Conservation (phyloP, 2,888 invertebrate genomes). For the Cabera pusaria region DNA sequence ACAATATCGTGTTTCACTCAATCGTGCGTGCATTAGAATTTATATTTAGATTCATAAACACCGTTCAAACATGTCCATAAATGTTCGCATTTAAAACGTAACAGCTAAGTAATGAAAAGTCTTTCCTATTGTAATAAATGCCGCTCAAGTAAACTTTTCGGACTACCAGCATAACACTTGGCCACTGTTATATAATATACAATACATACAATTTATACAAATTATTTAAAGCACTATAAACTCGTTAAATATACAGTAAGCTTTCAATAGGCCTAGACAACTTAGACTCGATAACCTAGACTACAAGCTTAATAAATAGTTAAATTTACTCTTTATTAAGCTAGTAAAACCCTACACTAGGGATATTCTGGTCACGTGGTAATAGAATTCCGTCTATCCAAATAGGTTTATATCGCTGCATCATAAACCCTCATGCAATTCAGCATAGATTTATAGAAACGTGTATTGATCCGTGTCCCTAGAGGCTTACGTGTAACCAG, state of each 20-base stretch:
- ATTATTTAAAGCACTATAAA: too few species aligned
- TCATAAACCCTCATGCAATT: constrained; percentile 49
- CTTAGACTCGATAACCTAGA: too few species aligned
- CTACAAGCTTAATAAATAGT: too few species aligned
- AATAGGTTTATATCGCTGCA: constrained; percentile 45
- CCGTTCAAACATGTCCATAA: too few species aligned
- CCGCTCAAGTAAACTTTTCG: neutral
- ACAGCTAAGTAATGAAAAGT: neutral
- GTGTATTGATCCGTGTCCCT: constrained; percentile 43
- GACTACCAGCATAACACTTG: constrained; percentile 4
- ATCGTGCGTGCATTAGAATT: too few species aligned
- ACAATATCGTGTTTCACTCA: constrained; percentile 15
- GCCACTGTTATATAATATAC: constrained; percentile 5
- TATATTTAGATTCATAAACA: too few species aligned
- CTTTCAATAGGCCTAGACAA: too few species aligned
- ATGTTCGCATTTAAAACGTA: neutral
- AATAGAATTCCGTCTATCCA: constrained; percentile 36
- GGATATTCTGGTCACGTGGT: too few species aligned
- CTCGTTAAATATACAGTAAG: too few species aligned
- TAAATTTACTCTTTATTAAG: too few species aligned
- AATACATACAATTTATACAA: too few species aligned
- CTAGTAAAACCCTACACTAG: too few species aligned
- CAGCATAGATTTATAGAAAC: constrained; percentile 46
- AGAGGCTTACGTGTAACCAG: constrained; percentile 47
- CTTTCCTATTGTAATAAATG: neutral